Percentiles rank a stretch among this genome's conserved stretches.
Conservation (phyloP, 2,113 vertebrate species). For the Hydrolagus affinis region DNA sequence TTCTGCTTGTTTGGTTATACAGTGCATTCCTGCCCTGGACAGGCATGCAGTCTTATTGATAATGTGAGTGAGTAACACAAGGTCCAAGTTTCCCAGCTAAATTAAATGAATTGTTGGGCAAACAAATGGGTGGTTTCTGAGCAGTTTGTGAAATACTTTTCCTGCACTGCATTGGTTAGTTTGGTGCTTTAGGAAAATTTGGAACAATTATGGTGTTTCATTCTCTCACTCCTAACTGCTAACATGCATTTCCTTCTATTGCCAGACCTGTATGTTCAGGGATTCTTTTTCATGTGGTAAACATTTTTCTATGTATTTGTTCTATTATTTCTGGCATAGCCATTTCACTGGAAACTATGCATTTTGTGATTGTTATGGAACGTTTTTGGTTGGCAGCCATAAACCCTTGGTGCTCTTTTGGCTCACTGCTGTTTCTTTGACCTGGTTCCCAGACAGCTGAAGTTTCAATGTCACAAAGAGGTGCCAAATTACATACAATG, state of each 20-base stretch:
- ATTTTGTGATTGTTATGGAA: neutral
- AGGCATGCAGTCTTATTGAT: neutral
- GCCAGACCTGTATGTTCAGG: no score
- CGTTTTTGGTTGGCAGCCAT: neutral
- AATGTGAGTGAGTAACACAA: neutral
- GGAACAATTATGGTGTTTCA: neutral
- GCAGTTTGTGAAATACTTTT: neutral
- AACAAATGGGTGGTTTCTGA: neutral
- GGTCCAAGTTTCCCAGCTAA: neutral
- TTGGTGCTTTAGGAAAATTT: neutral
- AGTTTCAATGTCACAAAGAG: conserved; percentile 21
- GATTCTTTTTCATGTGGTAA: no score
- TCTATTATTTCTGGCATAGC: neutral
- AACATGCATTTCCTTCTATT: no score
- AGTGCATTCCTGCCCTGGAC: neutral
- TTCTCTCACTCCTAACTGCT: neutral
- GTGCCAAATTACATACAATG: conserved; percentile 10
- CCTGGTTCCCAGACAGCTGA: conserved; percentile 26
- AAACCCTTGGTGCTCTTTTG: neutral
- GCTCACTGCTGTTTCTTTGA: conserved; percentile 19
- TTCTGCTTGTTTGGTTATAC: neutral
- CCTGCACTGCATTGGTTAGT: neutral
- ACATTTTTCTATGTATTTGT: neutral
- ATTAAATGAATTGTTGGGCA: neutral
- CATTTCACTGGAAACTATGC: neutral